Conservation (phyloP, 2,797 vertebrate genomes). For the Enteromius mattozi region DNA sequence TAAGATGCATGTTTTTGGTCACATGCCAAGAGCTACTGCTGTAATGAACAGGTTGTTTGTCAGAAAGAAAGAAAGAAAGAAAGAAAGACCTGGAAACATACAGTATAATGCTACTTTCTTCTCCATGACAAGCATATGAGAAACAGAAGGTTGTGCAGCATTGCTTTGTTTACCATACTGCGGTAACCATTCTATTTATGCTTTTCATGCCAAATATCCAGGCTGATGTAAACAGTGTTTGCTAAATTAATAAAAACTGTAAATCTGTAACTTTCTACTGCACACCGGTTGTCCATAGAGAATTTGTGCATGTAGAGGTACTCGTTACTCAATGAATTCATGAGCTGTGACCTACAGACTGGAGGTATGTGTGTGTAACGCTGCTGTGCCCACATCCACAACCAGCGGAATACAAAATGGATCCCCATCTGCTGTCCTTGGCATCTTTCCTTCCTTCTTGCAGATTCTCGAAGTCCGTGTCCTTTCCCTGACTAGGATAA, state of each 20-base stretch:
- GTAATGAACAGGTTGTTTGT: background rate
- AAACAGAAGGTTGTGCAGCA: background rate
- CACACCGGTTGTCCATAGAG: background rate
- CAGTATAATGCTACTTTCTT: background rate
- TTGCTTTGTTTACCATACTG: background rate
- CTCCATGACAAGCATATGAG: background rate
- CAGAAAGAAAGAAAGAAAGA: background rate
- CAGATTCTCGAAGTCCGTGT: background rate
- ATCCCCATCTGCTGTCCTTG: constrained; percentile 43
- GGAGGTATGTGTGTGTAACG: background rate
- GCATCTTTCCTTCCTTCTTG: constrained; percentile 4
- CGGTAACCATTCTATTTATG: background rate
- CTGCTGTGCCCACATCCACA: constrained; percentile 22
- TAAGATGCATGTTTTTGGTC: background rate
- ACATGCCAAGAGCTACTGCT: background rate
- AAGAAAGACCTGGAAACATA: background rate
- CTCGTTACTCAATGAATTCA: constrained; percentile 17
- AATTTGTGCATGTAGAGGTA: background rate
- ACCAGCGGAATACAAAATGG: constrained; percentile 35
- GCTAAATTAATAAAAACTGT: background rate
- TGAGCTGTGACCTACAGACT: constrained; percentile 17
- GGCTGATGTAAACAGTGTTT: background rate
- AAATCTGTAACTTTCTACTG: background rate
- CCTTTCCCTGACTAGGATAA: constrained; percentile 16
- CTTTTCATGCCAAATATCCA: background rate